Percentiles rank a stretch among this genome's conserved stretches.
Evolutionary conservation across 2,888 invertebrate genomes (phyloP).

Genomic region (Neoitamus cyanurus): DNA sequence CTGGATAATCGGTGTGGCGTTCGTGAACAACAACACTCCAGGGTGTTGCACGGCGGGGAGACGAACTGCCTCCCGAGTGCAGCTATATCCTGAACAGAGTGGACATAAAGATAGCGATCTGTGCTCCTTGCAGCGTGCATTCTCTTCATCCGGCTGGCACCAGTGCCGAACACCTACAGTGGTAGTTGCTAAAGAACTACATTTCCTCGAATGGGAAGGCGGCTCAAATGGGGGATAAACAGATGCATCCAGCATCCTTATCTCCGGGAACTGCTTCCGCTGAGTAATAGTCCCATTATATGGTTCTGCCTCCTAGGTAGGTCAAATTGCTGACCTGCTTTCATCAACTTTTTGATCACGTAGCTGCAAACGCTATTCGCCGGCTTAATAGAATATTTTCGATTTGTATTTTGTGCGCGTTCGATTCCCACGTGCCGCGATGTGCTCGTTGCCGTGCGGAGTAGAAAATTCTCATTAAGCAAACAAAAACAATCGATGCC

Average conservation of each 20-base stretch:
- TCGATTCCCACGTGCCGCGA: neutral
- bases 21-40: neutral
- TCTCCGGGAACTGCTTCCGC: neutral
- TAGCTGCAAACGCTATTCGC: neutral
- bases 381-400: slow-evolving; percentile 13
- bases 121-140: neutral
- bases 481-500: neutral
- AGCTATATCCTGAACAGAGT: neutral
- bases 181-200: neutral
- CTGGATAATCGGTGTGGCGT: slow-evolving; percentile 20
- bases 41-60: neutral
- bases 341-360: slow-evolving; percentile 20
- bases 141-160: neutral
- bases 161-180: neutral
- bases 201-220: neutral
- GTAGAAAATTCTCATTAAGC: neutral
- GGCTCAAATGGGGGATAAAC: neutral
- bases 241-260: neutral
- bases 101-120: slow-evolving; percentile 3
- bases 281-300: slow-evolving; percentile 4
- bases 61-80: neutral
- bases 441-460: neutral
- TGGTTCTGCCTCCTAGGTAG: neutral
- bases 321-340: neutral
- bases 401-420: slow-evolving; percentile 28